Evolutionary conservation across 53 echinoderm and acorn worm species (phyloP), one percentile per base, ranked within the genome.

Genomic region (Paracentrotus lividus): DNA sequence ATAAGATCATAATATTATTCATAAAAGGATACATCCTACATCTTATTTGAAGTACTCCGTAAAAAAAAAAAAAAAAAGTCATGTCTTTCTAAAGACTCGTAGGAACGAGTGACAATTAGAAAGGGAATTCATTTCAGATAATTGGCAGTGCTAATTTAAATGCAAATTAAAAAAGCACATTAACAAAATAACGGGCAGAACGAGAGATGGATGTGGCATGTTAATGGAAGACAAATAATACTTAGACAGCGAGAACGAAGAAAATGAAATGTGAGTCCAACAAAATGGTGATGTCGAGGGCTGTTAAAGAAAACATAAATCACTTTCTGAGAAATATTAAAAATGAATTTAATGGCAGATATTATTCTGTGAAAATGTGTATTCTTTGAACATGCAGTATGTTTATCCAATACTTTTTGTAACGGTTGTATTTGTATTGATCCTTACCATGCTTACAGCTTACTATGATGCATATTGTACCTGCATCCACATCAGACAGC

Each of bases 101-200:
- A 38, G 20, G 5, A 72, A 8, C 4, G 18, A 15, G 3, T 14
- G 18, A 6, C 27, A 16, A 38, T 72, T 72, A 38, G 72, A 72
- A 69, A 36, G 4, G 40, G 38, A 21, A 72, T 72, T 72, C 72
- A 16, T 16, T 1, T 20, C 18, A 3, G 5, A 21, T 36, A 38
- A 72, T 72, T 72, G 72, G 72, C 16, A 20, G 40, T 40, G 36
- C 72, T 72, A 72, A 72, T 72, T 40, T 72, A 72, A 72, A 72
- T 72, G 72, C 72, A 72, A 72, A 72, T 72, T 20, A 5, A 72
- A n/a, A 72, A 72, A 20, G 0, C 40, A 5, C 36, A 36, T 18
- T 20, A 40, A 40, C 36, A 72, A 32, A 72, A 18, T 36, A 34
- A 34, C 7, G 4, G 68, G 40, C 21, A 18, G 72, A 72, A 72